These are phyloP conservation scores for Corydoras maculifer DNA, from an alignment of 2,113 vertebrate genomes.

Conservation along the genomic window DNA sequence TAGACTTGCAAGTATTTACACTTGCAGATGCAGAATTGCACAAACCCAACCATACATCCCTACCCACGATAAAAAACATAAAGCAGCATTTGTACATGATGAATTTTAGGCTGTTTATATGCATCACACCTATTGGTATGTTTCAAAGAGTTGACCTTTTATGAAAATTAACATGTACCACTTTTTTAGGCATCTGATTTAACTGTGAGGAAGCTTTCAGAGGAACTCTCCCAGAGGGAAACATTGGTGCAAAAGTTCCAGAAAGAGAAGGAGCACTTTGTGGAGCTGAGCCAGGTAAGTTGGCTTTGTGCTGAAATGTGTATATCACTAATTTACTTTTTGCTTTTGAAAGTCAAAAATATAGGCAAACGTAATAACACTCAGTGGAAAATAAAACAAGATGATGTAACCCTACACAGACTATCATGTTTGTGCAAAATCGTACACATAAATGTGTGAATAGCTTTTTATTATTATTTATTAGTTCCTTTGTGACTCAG, in stretches of 20 bases:
- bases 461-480: too few species aligned
- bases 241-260: slow-evolving; percentile 55
- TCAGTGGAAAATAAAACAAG: too few species aligned
- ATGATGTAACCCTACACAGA: too few species aligned
- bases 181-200: slow-evolving; percentile 47
- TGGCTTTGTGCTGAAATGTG: too few species aligned
- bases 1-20: not conserved
- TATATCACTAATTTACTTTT: too few species aligned
- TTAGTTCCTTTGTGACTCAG: too few species aligned
- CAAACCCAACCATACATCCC: slow-evolving; percentile 1
- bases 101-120: not conserved
- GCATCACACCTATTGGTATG: not conserved
- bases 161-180: not conserved
- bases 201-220: slow-evolving; percentile 54
- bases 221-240: slow-evolving; percentile 55
- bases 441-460: too few species aligned
- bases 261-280: slow-evolving; percentile 63
- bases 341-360: too few species aligned
- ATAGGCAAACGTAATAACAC: too few species aligned
- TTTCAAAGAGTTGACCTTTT: not conserved
- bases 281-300: slow-evolving; percentile 64
- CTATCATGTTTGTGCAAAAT: too few species aligned
- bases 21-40: not conserved
- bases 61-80: not conserved
- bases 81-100: too few species aligned